A percentile compares a stretch with the other conserved stretches of the same genome.
phyloP scores from a whole-genome alignment of 35 echinoderm and acorn worm genomes.

The Chiridota heheva region DNA sequence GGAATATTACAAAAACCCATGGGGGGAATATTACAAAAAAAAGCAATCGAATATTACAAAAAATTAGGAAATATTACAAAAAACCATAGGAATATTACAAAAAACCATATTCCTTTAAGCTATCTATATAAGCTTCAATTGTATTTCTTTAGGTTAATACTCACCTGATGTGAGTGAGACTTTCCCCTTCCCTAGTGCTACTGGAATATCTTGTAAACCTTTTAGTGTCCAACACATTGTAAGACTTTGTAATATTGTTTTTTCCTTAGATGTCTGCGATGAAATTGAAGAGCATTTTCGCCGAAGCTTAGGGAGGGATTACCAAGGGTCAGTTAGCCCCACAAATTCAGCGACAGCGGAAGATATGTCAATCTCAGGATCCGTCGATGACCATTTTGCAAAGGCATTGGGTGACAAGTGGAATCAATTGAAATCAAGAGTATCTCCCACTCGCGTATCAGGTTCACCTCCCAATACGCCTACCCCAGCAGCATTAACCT shows the following conservation, averaged over 20 bases:
- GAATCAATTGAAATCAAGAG: constrained; percentile 63
- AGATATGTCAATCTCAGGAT: constrained; percentile 68
- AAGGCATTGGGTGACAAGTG: constrained; percentile 97
- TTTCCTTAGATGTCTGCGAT: constrained; percentile 57
- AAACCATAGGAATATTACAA: too few relatives aligned
- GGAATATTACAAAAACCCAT: too few relatives aligned
- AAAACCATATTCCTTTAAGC: too few relatives aligned
- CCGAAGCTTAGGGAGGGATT: constrained; percentile 84
- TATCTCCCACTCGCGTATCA: constrained; percentile 14
- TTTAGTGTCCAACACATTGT: too few relatives aligned
- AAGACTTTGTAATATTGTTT: background rate
- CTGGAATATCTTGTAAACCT: too few relatives aligned
- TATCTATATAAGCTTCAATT: too few relatives aligned
- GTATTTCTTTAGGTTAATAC: too few relatives aligned
- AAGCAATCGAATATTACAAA: too few relatives aligned
- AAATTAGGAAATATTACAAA: too few relatives aligned
- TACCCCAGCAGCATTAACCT: constrained; percentile 41
- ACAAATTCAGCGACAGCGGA: constrained; percentile 15
- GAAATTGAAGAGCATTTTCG: constrained; percentile 96
- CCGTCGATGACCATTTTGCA: constrained; percentile 97
- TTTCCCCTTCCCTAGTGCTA: too few relatives aligned
- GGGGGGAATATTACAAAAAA: too few relatives aligned
- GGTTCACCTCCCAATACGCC: constrained; percentile 50
- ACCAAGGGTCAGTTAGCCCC: constrained; percentile 47
- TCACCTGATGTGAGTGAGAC: too few relatives aligned